Evolutionary conservation across 2,888 invertebrate genomes (phyloP).

Genomic region (Drosophila aldrichi): DNA sequence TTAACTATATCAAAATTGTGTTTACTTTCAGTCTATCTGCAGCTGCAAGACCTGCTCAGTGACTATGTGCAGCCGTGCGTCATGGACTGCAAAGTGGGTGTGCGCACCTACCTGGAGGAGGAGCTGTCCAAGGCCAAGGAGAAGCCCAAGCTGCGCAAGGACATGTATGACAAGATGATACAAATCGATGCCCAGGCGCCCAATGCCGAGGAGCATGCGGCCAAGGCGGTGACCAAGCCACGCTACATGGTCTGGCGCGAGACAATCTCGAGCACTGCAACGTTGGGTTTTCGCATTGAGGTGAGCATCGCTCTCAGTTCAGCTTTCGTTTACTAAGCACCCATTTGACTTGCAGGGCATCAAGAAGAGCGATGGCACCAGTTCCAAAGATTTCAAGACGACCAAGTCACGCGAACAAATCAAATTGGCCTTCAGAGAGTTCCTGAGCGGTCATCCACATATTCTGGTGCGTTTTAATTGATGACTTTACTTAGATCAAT

Average conservation of each 20-base stretch:
- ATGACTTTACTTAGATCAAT: neutral
- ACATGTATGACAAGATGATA: conserved; percentile 99
- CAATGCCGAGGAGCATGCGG: conserved; percentile 94
- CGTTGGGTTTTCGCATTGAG: conserved; percentile 98
- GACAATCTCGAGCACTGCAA: conserved; percentile 98
- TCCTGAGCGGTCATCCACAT: conserved; percentile 91
- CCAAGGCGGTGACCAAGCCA: conserved; percentile 97
- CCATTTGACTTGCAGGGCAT: conserved; percentile 87
- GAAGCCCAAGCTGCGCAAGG: conserved; percentile 95
- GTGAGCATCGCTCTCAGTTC: conserved; percentile 51
- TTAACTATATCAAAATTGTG: neutral
- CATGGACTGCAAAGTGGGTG: conserved; percentile 98
- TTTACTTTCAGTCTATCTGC: conserved; percentile 89
- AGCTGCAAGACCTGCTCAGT: conserved; percentile 96
- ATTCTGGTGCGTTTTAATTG: conserved; percentile 88
- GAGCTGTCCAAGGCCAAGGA: conserved; percentile 97
- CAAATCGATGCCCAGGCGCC: conserved; percentile 96
- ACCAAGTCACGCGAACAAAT: conserved; percentile 94
- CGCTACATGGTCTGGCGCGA: conserved; percentile 98
- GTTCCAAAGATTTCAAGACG: conserved; percentile 97
- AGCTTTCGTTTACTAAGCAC: neutral
- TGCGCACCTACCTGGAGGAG: conserved; percentile 96
- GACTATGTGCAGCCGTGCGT: conserved; percentile 97
- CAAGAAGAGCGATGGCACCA: conserved; percentile 94
- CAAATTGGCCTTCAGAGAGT: conserved; percentile 92